A percentile compares a stretch with the other conserved stretches of the same genome.
Evolutionary conservation across 2,113 vertebrate genomes (phyloP).

Genomic region (Tragelaphus buxtoni): DNA sequence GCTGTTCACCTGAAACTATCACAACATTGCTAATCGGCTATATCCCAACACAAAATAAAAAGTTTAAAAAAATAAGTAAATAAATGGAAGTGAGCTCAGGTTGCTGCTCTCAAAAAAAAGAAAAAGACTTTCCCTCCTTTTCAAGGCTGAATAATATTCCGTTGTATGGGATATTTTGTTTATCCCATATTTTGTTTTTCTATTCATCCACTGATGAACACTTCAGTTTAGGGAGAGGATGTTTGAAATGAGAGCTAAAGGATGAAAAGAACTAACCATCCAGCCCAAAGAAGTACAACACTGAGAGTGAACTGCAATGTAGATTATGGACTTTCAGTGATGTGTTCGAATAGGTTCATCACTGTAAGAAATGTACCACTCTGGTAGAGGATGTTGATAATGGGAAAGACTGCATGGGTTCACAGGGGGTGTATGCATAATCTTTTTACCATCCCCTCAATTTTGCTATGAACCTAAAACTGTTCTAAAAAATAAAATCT

Average conservation of each 20-base stretch:
- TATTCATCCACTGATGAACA: not conserved
- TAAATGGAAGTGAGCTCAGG: not conserved
- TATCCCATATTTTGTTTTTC: not conserved
- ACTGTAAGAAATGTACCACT: not conserved
- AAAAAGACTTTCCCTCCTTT: not conserved
- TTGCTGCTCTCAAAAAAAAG: not conserved
- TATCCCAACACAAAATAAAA: not conserved
- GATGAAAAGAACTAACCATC: not conserved
- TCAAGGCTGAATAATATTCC: not conserved
- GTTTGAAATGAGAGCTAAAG: not conserved
- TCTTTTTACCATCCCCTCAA: not conserved
- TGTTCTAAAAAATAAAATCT: not conserved
- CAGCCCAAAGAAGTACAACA: no score
- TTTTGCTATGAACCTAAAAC: not conserved
- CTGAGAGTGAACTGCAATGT: no score
- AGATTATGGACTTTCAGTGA: not conserved
- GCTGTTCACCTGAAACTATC: not conserved
- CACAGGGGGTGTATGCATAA: not conserved
- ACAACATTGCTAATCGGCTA: not conserved
- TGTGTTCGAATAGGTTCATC: accelerated
- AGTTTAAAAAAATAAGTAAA: not conserved
- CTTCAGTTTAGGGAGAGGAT: not conserved
- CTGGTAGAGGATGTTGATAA: not conserved
- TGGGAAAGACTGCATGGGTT: not conserved
- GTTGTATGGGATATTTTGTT: not conserved